These are phyloP conservation scores for Phocoena sinus DNA, from an alignment of 2,113 vertebrate species.

Conservation along the genomic window DNA sequence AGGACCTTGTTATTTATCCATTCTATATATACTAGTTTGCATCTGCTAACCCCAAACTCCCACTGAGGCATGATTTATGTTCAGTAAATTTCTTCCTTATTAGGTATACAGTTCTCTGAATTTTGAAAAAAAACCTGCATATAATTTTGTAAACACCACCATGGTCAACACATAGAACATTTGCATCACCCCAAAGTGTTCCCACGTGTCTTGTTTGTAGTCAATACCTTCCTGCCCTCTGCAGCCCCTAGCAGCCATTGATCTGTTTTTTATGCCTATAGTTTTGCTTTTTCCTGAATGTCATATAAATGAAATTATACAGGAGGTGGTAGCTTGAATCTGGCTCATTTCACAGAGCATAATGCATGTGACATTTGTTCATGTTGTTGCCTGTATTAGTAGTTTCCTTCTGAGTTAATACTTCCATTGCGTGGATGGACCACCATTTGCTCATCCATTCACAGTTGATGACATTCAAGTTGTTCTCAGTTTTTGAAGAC, in stretches of 20 bases:
- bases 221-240: not conserved
- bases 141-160: not conserved
- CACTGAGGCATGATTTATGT: not conserved
- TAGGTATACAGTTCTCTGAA: not conserved
- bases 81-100: not conserved
- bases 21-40: not conserved
- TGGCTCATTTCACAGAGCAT: not conserved
- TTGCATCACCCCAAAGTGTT: not conserved
- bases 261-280: not conserved
- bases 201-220: not conserved
- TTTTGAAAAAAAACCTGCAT: not conserved
- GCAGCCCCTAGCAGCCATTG: not conserved
- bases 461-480: not conserved
- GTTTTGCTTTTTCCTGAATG: not conserved
- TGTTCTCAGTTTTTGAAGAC: not conserved
- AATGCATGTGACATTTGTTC: not conserved
- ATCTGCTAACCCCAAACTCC: not conserved
- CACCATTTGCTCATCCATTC: not conserved
- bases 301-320: not conserved
- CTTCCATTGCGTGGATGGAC: accelerated
- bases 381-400: accelerated
- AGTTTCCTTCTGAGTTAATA: not conserved
- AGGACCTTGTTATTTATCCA: not conserved
- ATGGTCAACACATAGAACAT: not conserved
- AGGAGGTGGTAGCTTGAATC: not conserved